Evolutionary conservation across 2,888 invertebrate species (phyloP), one percentile per base, ranked within the genome.

Genomic region (Drosophila trichaetosa): DNA sequence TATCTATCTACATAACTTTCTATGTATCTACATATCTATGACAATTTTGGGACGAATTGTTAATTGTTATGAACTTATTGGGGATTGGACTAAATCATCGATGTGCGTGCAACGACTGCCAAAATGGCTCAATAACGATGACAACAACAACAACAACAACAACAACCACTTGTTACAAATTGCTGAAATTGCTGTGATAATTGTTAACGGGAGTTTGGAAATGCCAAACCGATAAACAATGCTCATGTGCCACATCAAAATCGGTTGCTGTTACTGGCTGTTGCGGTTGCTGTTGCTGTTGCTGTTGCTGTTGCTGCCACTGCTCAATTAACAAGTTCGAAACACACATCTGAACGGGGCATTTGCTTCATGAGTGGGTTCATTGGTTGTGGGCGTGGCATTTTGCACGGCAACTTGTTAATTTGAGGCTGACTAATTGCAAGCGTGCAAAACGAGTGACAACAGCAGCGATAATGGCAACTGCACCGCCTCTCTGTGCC

Each of bases 361-460:
- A 46, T 46, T 46, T 46, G 8, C 8, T 16, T 16, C 2, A 16
- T 16, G 24, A 46, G 24, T 46, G 21, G 7, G 8, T 24, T 46
- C 16, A 16, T 16, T 24, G 24, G 53, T 53, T 13, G n/a, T 57
- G 69, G 86, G 83, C 80, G 83, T 86, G 87, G 73, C 81, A 76
- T 73, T 87, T 89, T 75, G 78, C 79, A 81, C 84, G 87, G 89
- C 68, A 86, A 89, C 89, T 89, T 87, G 85, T 80, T 89, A 87
- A 82, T 82, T 87, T 84, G 85, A 72, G 80, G 82, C 71, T 89
- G 82, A 86, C 85, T 86, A 89, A 86, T 89, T 87, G 89, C 89
- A 76, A 80, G 89, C 79, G 78, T 76, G 68, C 77, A 49, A 69
- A 64, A 52, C 73, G 72, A 79, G 79, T 65, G 56, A 64, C 76